These are phyloP conservation scores for Omphaloscelis lunosa DNA, from an alignment of 2,888 invertebrate species.

Conservation along the genomic window DNA sequence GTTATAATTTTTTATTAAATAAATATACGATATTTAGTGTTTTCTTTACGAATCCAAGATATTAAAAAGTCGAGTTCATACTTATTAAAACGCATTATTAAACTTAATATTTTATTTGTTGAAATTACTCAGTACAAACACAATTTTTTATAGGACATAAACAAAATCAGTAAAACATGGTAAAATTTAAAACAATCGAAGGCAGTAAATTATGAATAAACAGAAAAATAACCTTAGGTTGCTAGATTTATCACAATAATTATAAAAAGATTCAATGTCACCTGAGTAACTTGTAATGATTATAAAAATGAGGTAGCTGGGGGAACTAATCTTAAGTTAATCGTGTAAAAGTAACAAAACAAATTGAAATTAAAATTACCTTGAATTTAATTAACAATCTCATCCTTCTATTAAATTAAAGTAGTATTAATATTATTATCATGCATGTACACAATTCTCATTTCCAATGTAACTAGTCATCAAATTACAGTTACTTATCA, in stretches of 20 bases:
- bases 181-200: constrained; percentile 36
- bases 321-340: constrained; percentile 10
- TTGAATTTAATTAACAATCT: constrained; percentile 30
- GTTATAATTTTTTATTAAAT: constrained; percentile 86
- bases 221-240: constrained; percentile 18
- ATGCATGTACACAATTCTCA: constrained; percentile 28
- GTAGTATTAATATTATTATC: constrained; percentile 8
- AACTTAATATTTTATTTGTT: constrained; percentile 39
- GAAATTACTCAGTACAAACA: constrained; percentile 19
- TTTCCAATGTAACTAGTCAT: constrained; percentile 41
- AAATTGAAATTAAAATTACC: constrained; percentile 16
- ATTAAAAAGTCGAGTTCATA: constrained; percentile 11
- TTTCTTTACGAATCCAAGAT: constrained; percentile 69
- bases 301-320: constrained; percentile 50
- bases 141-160: not conserved
- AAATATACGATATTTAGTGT: constrained; percentile 75
- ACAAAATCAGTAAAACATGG: not conserved
- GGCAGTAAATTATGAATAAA: constrained; percentile 10
- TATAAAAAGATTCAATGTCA: constrained; percentile 8
- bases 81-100: constrained; percentile 20
- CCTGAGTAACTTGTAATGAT: constrained; percentile 24
- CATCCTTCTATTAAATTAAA: constrained; percentile 15
- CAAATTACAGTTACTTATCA: constrained; percentile 42
- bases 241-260: constrained; percentile 43
- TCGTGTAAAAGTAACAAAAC: constrained; percentile 41